Percentiles rank a stretch among this genome's conserved stretches.
Conservation (phyloP, 2,113 vertebrate species). For the Cheilinus undulatus region DNA sequence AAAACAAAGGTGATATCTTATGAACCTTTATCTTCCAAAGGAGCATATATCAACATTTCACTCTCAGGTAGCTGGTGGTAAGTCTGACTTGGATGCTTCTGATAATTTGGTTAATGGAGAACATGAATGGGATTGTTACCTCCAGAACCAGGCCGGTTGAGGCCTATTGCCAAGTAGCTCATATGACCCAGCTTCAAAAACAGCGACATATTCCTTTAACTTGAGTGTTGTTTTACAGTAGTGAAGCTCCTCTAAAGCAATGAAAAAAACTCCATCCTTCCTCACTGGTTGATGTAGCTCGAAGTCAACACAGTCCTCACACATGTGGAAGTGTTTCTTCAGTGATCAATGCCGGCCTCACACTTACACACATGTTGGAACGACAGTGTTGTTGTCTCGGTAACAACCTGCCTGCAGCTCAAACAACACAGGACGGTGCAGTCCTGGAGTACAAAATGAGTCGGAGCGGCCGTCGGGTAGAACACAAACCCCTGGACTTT, state of each 20-base stretch:
- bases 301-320: conserved; percentile 14
- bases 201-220: too few species aligned
- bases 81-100: too few species aligned
- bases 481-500: conserved; percentile 34
- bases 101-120: too few species aligned
- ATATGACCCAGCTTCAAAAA: too few species aligned
- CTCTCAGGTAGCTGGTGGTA: too few species aligned
- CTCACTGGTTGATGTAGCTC: neutral
- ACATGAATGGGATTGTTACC: too few species aligned
- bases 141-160: too few species aligned
- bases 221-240: too few species aligned
- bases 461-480: conserved; percentile 21
- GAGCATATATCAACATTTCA: too few species aligned
- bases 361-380: conserved; percentile 26
- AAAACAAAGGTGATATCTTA: too few species aligned
- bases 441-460: conserved; percentile 44
- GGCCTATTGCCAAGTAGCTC: too few species aligned
- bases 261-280: neutral
- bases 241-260: neutral
- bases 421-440: conserved; percentile 38
- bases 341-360: conserved; percentile 43
- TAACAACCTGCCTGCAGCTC: conserved; percentile 47
- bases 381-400: conserved; percentile 33
- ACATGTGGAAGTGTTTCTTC: conserved; percentile 34
- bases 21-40: too few species aligned